A percentile compares a stretch with the other conserved stretches of the same genome.
Conservation (phyloP, 53 echinoderm and acorn worm genomes). For the Echinarachnius parma region DNA sequence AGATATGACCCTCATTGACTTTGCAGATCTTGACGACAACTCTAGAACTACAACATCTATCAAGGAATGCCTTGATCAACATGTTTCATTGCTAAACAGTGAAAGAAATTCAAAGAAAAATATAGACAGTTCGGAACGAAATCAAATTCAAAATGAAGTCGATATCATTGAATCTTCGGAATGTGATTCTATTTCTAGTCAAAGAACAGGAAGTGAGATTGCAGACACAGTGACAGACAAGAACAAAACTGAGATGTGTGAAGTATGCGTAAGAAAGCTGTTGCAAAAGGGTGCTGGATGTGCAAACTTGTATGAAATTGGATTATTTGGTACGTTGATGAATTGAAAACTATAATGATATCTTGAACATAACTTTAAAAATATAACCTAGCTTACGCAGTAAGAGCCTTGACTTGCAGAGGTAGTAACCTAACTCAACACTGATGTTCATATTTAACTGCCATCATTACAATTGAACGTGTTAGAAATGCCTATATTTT, state of each 20-base stretch:
- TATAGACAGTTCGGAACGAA: no score
- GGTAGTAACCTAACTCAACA: no score
- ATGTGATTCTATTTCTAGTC: no score
- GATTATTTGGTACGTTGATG: conserved; percentile 62
- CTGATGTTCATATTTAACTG: no score
- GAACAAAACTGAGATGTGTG: background rate
- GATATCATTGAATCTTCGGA: background rate
- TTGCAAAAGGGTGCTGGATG: conserved; percentile 42
- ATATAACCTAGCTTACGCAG: no score
- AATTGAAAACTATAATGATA: no score
- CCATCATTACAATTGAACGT: no score
- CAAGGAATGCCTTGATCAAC: background rate
- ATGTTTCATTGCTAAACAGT: background rate
- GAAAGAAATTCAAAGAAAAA: no score
- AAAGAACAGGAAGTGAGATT: no score
- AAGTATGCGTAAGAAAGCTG: conserved; percentile 51
- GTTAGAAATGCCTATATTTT: no score
- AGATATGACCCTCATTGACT: background rate
- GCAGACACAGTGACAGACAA: background rate
- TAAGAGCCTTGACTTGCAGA: no score
- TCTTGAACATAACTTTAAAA: no score
- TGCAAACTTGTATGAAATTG: conserved; percentile 49
- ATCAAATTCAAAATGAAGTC: background rate
- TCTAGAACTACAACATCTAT: background rate
- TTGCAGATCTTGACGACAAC: background rate